Evolutionary conservation across 1,140 invertebrate species (phyloP).

Genomic region (Holotrichia oblita): DNA sequence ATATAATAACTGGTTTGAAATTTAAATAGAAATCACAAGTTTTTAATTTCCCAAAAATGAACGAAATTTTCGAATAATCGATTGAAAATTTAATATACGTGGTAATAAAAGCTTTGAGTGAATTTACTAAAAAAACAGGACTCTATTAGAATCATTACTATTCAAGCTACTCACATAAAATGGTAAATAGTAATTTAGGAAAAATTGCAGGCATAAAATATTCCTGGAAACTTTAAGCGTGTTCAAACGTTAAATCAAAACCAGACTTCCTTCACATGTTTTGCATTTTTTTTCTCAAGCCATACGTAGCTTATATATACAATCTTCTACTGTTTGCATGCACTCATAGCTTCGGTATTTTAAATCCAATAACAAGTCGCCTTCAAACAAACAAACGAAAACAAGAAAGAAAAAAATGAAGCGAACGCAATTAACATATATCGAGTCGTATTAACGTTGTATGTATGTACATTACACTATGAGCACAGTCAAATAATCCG

Average conservation of each 20-base stretch:
- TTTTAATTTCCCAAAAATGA: too few species aligned
- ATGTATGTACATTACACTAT: constrained; percentile 19
- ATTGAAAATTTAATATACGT: too few species aligned
- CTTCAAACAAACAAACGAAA: constrained; percentile 36
- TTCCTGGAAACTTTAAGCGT: neutral
- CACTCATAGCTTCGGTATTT: constrained; percentile 32
- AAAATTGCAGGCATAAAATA: neutral
- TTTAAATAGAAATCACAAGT: too few species aligned
- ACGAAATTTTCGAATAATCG: too few species aligned
- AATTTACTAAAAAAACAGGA: too few species aligned
- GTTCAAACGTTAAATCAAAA: constrained; percentile 28
- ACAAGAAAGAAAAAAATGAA: constrained; percentile 15
- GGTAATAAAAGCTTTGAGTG: too few species aligned
- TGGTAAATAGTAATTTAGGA: neutral
- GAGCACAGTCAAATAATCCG: constrained; percentile 37
- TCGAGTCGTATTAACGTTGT: constrained; percentile 24
- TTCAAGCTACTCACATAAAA: neutral
- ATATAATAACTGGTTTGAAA: too few species aligned
- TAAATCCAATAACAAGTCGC: constrained; percentile 36
- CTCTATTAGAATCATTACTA: neutral
- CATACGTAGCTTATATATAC: neutral
- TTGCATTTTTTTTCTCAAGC: neutral
- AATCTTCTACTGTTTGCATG: neutral
- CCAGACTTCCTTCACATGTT: constrained; percentile 24
- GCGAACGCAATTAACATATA: constrained; percentile 39